phyloP scores from a whole-genome alignment of 2,888 invertebrate genomes.

The Glyphotaelius pellucidus region DNA sequence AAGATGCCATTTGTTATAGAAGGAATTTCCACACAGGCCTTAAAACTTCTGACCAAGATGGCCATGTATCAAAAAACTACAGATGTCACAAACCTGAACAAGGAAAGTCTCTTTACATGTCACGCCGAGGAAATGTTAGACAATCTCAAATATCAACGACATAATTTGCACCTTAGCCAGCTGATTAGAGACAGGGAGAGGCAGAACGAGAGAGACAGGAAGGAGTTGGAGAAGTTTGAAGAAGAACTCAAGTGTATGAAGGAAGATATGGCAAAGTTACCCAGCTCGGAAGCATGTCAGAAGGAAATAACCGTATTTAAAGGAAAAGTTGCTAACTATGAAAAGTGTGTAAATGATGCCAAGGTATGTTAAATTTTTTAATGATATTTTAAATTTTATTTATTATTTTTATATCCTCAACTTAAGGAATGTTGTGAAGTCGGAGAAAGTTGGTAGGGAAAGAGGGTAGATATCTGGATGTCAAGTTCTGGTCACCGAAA shows the following conservation, averaged over 20 bases:
- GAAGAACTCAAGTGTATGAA: conserved; percentile 71
- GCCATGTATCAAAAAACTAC: conserved; percentile 68
- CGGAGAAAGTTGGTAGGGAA: background rate
- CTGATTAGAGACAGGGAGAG: conserved; percentile 71
- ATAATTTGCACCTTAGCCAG: conserved; percentile 72
- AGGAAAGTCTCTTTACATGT: conserved; percentile 70
- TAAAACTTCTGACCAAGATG: conserved; percentile 69
- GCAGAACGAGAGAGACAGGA: conserved; percentile 72
- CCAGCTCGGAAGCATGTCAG: conserved; percentile 72
- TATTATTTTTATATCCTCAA: no score
- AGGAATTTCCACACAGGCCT: conserved; percentile 71
- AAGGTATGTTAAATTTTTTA: conserved; percentile 69
- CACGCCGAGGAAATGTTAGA: conserved; percentile 69
- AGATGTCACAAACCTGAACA: conserved; percentile 70
- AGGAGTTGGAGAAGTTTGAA: conserved; percentile 67
- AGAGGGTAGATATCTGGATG: no score
- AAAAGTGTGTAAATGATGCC: conserved; percentile 72
- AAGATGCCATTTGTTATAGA: conserved; percentile 68
- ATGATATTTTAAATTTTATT: background rate
- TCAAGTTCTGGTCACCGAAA: no score
- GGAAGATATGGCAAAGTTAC: conserved; percentile 69
- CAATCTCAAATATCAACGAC: conserved; percentile 72
- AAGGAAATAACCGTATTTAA: conserved; percentile 73
- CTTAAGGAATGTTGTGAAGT: background rate
- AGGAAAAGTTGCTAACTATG: conserved; percentile 73